A percentile compares a stretch with the other conserved stretches of the same genome.
Conservation (phyloP, 2,797 vertebrate genomes). For the Alosa sapidissima region DNA sequence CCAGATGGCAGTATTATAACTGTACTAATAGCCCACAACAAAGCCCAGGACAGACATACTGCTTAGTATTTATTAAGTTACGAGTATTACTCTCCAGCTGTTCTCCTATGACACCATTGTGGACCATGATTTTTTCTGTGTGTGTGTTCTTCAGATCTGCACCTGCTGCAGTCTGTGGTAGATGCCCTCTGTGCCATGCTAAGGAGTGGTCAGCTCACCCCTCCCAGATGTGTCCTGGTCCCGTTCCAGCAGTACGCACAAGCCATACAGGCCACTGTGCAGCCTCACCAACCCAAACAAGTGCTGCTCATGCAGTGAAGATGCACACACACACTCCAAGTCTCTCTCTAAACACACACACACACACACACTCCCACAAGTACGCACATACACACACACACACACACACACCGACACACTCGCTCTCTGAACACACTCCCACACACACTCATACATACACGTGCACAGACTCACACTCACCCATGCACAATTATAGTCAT, state of each 20-base stretch:
- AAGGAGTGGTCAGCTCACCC: slow-evolving; percentile 40
- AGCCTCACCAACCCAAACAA: slow-evolving; percentile 47
- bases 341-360: not conserved
- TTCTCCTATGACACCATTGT: not conserved
- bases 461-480: not conserved
- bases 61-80: not conserved
- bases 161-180: slow-evolving; percentile 45
- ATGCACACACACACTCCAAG: not conserved
- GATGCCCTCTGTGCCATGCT: slow-evolving; percentile 52
- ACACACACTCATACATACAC: not conserved
- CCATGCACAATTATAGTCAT: not conserved
- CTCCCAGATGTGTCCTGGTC: slow-evolving; percentile 40
- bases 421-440: not conserved
- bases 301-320: slow-evolving; percentile 40
- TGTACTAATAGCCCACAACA: not conserved
- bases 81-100: not conserved
- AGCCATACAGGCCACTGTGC: slow-evolving; percentile 42
- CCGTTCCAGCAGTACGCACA: slow-evolving; percentile 49
- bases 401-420: not conserved
- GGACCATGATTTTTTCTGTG: not conserved
- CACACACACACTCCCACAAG: not conserved
- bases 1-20: not conserved
- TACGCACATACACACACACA: not conserved
- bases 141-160: not conserved
- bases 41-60: not conserved